phyloP scores from a whole-genome alignment of 1,140 invertebrate genomes.

The Zaprionus nigranus region DNA sequence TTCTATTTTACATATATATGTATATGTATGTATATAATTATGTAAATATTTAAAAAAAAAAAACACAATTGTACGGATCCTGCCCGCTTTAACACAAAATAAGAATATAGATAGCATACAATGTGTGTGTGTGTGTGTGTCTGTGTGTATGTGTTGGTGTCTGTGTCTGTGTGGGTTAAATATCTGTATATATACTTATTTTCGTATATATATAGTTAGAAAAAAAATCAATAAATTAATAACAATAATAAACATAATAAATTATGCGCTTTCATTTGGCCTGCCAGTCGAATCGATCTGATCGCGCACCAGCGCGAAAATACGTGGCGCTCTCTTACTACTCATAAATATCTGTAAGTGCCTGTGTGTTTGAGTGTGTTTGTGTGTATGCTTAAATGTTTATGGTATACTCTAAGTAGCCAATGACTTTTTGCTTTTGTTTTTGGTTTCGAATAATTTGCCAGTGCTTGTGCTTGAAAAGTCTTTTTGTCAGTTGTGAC shows the following conservation, averaged over 20 bases:
- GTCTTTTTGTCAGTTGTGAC: conserved; percentile 37
- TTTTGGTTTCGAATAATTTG: conserved; percentile 60
- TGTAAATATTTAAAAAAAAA: conserved; percentile 32
- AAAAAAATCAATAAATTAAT: conserved; percentile 74
- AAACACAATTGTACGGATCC: conserved; percentile 67
- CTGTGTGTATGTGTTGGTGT: conserved; percentile 10
- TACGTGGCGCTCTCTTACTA: conserved; percentile 30
- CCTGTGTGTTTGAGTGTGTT: conserved; percentile 31
- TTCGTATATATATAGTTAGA: conserved; percentile 34
- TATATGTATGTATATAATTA: conserved; percentile 26
- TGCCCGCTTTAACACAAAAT: conserved; percentile 75
- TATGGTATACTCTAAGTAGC: conserved; percentile 53
- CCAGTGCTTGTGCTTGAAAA: conserved; percentile 51
- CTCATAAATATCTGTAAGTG: conserved; percentile 25
- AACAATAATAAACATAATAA: conserved; percentile 78
- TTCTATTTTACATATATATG: conserved; percentile 40
- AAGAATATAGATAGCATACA: conserved; percentile 41
- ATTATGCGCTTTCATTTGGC: conserved; percentile 77
- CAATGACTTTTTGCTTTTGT: conserved; percentile 63
- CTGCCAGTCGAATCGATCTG: conserved; percentile 66
- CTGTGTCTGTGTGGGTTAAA: conserved; percentile 23
- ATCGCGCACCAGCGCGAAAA: conserved; percentile 66
- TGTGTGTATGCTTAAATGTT: conserved; percentile 34
- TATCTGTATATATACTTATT: conserved; percentile 22
- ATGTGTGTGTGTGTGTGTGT: conserved; percentile 16